A percentile compares a stretch with the other conserved stretches of the same genome.
phyloP scores from a whole-genome alignment of 2,888 invertebrate species.

The Rapana venosa region DNA sequence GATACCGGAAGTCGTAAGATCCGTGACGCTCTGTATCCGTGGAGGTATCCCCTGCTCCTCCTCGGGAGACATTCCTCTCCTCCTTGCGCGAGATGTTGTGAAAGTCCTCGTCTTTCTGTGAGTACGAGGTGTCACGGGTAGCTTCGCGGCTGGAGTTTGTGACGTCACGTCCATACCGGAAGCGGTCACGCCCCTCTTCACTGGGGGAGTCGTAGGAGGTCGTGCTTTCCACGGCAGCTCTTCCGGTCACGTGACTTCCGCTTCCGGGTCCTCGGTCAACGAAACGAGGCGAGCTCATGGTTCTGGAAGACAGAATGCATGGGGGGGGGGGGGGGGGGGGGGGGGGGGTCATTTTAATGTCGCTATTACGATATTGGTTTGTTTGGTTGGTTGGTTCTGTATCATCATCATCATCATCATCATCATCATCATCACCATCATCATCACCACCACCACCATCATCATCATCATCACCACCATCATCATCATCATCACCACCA shows the following conservation, averaged over 20 bases:
- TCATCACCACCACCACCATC: not conserved
- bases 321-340: too few species aligned
- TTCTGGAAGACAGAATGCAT: not conserved
- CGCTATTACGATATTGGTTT: too few species aligned
- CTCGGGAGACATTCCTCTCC: not conserved
- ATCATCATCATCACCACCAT: not conserved
- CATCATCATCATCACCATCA: conserved; percentile 6
- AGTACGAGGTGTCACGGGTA: conserved; percentile 23
- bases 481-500: not conserved
- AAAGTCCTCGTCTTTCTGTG: not conserved
- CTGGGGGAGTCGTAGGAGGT: conserved; percentile 31
- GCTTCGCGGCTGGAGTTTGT: not conserved
- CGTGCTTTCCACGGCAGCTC: conserved; percentile 9
- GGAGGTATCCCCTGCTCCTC: not conserved
- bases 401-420: not conserved
- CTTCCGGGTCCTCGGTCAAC: not conserved
- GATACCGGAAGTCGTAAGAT: conserved; percentile 28
- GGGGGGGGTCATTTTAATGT: too few species aligned
- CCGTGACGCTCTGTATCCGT: conserved; percentile 8
- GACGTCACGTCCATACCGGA: not conserved
- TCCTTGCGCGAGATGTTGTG: not conserved
- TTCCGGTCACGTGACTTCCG: conserved; percentile 6
- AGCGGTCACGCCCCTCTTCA: not conserved
- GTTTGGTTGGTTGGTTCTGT: not conserved
- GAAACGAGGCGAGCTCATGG: conserved; percentile 14